Conservation (phyloP, 23 tunicate genomes). For the Halocynthia roretzi region DNA sequence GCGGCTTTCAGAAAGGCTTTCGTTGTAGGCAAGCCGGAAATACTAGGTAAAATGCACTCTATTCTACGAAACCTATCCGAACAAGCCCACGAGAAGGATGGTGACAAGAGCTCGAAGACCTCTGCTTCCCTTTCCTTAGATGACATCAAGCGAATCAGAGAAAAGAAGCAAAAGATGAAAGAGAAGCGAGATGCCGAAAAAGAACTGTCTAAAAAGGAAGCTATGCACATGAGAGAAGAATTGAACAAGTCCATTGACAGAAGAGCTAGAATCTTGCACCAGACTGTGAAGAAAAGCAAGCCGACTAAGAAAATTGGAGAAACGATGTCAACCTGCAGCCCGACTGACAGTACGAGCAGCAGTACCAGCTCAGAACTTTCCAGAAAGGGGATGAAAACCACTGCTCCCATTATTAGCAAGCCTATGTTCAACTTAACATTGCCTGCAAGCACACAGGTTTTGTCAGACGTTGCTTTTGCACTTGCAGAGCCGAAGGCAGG, state of each 20-base stretch:
- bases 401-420: too few relatives aligned
- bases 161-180: conserved; percentile 17
- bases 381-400: too few relatives aligned
- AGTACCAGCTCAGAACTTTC: too few relatives aligned
- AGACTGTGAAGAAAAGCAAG: conserved; percentile 3
- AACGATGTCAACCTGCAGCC: neutral
- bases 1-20: too few relatives aligned
- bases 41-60: too few relatives aligned
- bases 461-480: conserved; percentile 9
- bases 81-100: too few relatives aligned
- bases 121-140: conserved; percentile 6
- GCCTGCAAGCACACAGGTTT: conserved; percentile 10
- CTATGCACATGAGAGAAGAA: conserved; percentile 20
- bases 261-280: neutral
- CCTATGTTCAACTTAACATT: neutral
- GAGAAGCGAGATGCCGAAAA: neutral
- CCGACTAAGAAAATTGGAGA: neutral
- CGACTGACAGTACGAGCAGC: neutral
- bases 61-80: too few relatives aligned
- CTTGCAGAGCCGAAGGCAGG: neutral
- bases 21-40: too few relatives aligned
- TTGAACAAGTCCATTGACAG: conserved; percentile 14
- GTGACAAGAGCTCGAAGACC: neutral
- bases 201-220: conserved; percentile 12
- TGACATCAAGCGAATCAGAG: conserved; percentile 20